Conservation (phyloP, 2,797 vertebrate species). For the Melanotaenia maccullochi region DNA sequence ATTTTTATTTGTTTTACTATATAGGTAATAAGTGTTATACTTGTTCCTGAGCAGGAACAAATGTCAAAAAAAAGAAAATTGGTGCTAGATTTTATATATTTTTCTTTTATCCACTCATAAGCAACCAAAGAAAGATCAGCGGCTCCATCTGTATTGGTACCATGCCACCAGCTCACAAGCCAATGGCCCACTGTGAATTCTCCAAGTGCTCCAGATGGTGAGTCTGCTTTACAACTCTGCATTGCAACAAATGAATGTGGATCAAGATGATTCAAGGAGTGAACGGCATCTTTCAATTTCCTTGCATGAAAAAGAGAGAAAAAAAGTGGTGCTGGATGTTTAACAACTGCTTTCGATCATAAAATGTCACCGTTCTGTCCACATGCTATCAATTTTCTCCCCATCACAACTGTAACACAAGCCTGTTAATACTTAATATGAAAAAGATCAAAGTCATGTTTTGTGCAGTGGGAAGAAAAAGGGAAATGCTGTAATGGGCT, state of each 20-base stretch:
- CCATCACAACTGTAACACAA: slow-evolving; percentile 81
- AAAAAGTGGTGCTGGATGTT: slow-evolving; percentile 78
- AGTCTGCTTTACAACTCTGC: slow-evolving; percentile 68
- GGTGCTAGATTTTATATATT: slow-evolving; percentile 43
- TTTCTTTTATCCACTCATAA: slow-evolving; percentile 53
- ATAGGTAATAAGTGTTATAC: slow-evolving; percentile 10
- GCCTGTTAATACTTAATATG: slow-evolving; percentile 94
- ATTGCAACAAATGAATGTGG: slow-evolving; percentile 71
- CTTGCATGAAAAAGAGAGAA: slow-evolving; percentile 38
- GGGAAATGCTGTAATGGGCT: slow-evolving; percentile 84
- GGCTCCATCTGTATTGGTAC: slow-evolving; percentile 76
- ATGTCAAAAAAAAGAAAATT: slow-evolving; percentile 20
- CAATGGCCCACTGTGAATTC: slow-evolving; percentile 74
- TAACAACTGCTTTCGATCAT: slow-evolving; percentile 88
- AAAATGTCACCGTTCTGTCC: slow-evolving; percentile 84
- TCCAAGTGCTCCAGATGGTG: slow-evolving; percentile 78
- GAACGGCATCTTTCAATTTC: slow-evolving; percentile 52
- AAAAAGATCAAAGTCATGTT: slow-evolving; percentile 90
- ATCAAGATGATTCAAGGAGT: slow-evolving; percentile 67
- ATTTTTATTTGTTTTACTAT: slow-evolving; percentile 6
- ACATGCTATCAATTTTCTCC: slow-evolving; percentile 90
- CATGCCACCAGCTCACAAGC: slow-evolving; percentile 72
- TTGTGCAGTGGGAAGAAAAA: slow-evolving; percentile 87
- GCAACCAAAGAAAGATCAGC: slow-evolving; percentile 67
- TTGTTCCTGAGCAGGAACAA: slow-evolving; percentile 17